Conservation (phyloP, 1,140 invertebrate species). For the Pseudomyrmex gracilis region DNA sequence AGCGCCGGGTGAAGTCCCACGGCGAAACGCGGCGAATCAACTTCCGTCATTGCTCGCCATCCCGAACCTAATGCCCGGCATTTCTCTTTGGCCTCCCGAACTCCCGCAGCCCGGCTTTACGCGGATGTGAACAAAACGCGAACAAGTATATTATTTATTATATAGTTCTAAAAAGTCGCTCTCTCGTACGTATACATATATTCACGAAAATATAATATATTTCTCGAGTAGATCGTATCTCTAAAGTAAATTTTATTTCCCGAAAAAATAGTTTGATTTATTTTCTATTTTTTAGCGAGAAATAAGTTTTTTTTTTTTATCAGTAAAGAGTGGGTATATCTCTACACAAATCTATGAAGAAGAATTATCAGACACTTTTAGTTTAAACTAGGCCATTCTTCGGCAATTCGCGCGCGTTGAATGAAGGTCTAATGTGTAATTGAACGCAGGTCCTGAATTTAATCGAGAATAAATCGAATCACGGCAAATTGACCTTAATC, state of each 20-base stretch:
- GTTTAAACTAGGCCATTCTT: background rate
- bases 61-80: conserved; percentile 82
- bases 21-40: conserved; percentile 84
- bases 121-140: conserved; percentile 50
- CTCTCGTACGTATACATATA: background rate
- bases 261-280: background rate
- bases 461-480: conserved; percentile 68
- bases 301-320: background rate
- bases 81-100: conserved; percentile 84
- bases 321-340: background rate
- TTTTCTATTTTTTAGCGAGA: background rate
- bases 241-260: background rate
- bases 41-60: conserved; percentile 85
- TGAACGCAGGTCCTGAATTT: conserved; percentile 46
- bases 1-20: conserved; percentile 78
- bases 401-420: conserved; percentile 13
- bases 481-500: conserved; percentile 72
- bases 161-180: background rate
- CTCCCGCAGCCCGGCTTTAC: conserved; percentile 56
- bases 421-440: conserved; percentile 29
- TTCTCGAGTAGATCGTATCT: background rate
- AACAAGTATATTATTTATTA: background rate
- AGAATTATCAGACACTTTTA: background rate
- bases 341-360: too few relatives aligned
- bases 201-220: too few relatives aligned